Base-by-base conservation (phyloP, 2,888 invertebrate genomes). In the Thymelicus sylvestris region DNA sequence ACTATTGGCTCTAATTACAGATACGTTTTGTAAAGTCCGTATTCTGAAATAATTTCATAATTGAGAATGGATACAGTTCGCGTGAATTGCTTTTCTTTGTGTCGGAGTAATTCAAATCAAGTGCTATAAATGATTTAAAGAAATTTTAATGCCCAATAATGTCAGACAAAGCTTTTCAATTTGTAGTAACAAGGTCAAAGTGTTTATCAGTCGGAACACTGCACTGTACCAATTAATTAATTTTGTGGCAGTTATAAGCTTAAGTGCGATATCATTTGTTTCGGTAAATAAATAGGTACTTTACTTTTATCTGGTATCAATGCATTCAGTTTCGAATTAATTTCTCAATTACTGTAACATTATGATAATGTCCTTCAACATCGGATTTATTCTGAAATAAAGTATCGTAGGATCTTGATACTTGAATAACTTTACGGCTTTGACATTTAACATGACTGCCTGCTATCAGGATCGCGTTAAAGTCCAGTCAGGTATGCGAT, bases 401-500 rank as follows among this genome's bases (percentile, higher is more conserved):
- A 19, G n/a, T 19, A 6, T 15, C 6, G 50, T 15, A 52, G 7
- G 38, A 69, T 64, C 69, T 64, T 47, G 64, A 64, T 69, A 38
- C 64, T 15, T 48, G 31, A 24, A 63, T 57, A 47, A 15, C 50
- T 41, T 60, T 70, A 69, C 57, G 39, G 59, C 41, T 70, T 50
- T 72, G 73, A 74, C 73, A 72, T 74, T 73, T 74, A 72, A 74
- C 73, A 73, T 68, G 66, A 66, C 66, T 70, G 73, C 57, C 38
- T 31, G 50, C 65, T 68, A 72, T 72, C 69, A 60, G 59, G 66
- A 66, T 66, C 39, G 50, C 61, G 71, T 41, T 62, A 66, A 62
- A 66, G 73, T 73, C 71, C 70, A 70, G 73, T 74, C 73, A 72
- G 67, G 65, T 52, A 61, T 70, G 60, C 70, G 80, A 80, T 80